These are phyloP conservation scores for Hirundichthys speculiger DNA, from an alignment of 2,113 vertebrate genomes.

Conservation along the genomic window DNA sequence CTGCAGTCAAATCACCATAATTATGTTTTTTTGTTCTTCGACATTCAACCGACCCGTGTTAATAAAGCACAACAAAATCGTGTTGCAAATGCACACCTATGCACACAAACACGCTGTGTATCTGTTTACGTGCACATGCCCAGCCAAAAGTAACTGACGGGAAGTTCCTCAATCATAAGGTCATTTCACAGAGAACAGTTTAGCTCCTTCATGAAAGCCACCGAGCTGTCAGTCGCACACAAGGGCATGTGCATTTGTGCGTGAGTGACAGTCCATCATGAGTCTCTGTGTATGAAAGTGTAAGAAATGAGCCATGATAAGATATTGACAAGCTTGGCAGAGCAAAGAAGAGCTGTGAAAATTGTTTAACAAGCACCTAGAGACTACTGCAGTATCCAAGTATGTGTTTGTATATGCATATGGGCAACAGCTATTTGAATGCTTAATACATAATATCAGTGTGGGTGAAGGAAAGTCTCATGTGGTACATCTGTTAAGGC, in stretches of 20 bases:
- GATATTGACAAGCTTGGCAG: conserved; percentile 62
- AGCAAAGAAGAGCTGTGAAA: conserved; percentile 50
- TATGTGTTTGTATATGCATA: background rate
- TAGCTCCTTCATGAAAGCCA: conserved; percentile 34
- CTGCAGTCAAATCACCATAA: background rate
- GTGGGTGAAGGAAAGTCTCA: background rate
- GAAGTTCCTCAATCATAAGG: conserved; percentile 61
- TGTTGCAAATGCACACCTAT: background rate
- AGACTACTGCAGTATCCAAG: conserved; percentile 24
- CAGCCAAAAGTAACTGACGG: conserved; percentile 54
- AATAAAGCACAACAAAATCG: conserved; percentile 19
- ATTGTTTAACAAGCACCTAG: conserved; percentile 59
- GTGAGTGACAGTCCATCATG: conserved; percentile 34
- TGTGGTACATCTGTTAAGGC: background rate
- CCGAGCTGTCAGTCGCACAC: conserved; percentile 61
- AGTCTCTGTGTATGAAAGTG: conserved; percentile 11
- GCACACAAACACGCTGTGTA: background rate
- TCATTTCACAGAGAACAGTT: conserved; percentile 72
- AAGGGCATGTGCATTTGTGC: conserved; percentile 36
- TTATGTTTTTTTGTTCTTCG: conserved; percentile 18
- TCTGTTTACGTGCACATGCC: background rate
- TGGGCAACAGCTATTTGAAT: background rate
- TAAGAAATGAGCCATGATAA: conserved; percentile 40
- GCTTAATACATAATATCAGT: background rate
- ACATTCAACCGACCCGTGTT: conserved; percentile 33